Percentiles rank a stretch among this genome's conserved stretches.
Conservation (phyloP, 1,140 invertebrate genomes). For the Hesperophylax magnus region DNA sequence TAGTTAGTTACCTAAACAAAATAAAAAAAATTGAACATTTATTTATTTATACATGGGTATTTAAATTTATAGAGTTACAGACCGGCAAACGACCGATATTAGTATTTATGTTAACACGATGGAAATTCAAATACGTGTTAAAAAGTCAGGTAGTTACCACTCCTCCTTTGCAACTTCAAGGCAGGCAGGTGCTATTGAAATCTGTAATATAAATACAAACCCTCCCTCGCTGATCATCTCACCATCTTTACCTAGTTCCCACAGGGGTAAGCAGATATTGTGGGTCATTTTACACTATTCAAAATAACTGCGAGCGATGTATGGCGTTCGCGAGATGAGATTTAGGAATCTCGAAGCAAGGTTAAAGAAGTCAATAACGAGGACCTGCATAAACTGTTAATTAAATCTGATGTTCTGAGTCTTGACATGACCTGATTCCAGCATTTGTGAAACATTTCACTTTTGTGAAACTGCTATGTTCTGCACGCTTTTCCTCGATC, state of each 20-base stretch:
- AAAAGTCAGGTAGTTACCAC: background rate
- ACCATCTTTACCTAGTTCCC: background rate
- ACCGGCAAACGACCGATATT: too few relatives aligned
- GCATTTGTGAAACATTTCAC: too few relatives aligned
- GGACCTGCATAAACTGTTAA: background rate
- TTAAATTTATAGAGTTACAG: too few relatives aligned
- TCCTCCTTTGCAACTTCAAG: background rate
- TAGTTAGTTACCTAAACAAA: too few relatives aligned
- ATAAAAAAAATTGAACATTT: too few relatives aligned
- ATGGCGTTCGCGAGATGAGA: background rate
- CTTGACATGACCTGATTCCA: too few relatives aligned
- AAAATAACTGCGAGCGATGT: background rate
- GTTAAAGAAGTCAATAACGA: background rate
- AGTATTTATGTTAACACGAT: too few relatives aligned
- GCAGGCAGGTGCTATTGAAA: slow-evolving; percentile 26
- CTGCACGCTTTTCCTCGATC: too few relatives aligned
- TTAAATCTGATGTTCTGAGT: too few relatives aligned
- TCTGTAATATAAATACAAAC: background rate
- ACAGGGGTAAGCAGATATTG: slow-evolving; percentile 28
- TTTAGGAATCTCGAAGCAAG: background rate
- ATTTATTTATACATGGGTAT: too few relatives aligned
- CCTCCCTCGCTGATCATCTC: too few relatives aligned
- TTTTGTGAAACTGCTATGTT: too few relatives aligned
- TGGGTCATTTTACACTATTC: slow-evolving; percentile 6
- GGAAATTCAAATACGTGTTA: background rate